Evolutionary conservation across 2,888 invertebrate genomes (phyloP), one percentile per base, ranked within the genome.

Genomic region (Oscheius sp.): DNA sequence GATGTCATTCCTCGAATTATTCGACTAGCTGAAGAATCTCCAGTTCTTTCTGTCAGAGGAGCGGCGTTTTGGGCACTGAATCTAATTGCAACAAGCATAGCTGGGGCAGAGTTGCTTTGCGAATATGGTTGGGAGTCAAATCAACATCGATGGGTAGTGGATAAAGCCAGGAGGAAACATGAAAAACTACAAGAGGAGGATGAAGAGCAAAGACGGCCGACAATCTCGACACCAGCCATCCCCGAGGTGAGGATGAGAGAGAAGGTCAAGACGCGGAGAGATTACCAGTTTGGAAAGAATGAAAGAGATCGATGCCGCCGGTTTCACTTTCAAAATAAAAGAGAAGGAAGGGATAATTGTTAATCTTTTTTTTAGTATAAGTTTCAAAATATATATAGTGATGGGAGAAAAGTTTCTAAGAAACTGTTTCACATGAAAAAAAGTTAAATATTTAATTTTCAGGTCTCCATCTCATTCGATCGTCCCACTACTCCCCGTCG

Each of bases 11-110:
- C 71, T 12, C 61, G 50, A 30, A 68, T 77, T n/a, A 36, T 77
- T 9, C 70, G 78, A 44, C 71, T 78, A 12, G 82, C 82, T 2
- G 82, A 82, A 62, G 75, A 74, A 47, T 76, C 80, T 28, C 65
- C 68, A 26, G 75, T 80, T 50, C 70, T 86, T 26, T 75, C 76
- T 20, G 73, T 86, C 12, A 71, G 83, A 5, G 85, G 86, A 49
- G 68, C 75, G 30, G 85, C 85, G 24, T 80, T 85, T 75, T 82
- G 78, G 72, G 82, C 85, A 3, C 69, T 83, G 17, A 77, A 77
- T 45, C 73, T 83, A 14, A 70, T 83, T 3, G 77, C 74, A 2
- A 68, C 72, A 17, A 74, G 73, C 12, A 62, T 69, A 8, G 73
- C 69, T 44, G 78, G 72, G 17, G 77, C 79, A 0, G 67, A 69